Percentiles rank a stretch among this genome's conserved stretches.
phyloP scores from a whole-genome alignment of 2,113 vertebrate genomes.

The Notiomystis cincta region DNA sequence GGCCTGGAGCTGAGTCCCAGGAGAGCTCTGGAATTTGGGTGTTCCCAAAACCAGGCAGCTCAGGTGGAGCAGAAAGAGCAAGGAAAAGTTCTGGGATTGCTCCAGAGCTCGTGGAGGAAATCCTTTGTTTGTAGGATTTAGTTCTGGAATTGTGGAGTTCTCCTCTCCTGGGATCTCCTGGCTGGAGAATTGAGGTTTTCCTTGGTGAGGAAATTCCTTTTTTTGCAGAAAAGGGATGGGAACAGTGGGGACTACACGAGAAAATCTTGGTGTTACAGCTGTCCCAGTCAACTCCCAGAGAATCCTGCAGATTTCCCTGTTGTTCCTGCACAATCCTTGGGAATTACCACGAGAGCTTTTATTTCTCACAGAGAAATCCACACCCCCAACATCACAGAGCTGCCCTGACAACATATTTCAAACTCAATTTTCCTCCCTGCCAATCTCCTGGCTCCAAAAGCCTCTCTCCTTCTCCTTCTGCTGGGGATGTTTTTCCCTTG shows the following conservation, averaged over 20 bases:
- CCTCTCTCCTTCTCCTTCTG: not conserved
- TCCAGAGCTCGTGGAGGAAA: not conserved
- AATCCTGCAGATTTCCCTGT: too few relatives aligned
- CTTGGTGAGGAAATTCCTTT: too few relatives aligned
- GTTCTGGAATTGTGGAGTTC: too few relatives aligned
- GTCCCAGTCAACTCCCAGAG: not conserved
- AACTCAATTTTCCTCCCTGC: not conserved
- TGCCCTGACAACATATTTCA: not conserved
- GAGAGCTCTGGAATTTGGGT: not conserved
- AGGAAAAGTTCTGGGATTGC: not conserved
- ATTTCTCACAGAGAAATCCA: not conserved
- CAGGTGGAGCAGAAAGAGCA: not conserved
- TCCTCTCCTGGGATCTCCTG: too few relatives aligned
- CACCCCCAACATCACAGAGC: not conserved
- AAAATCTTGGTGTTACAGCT: not conserved
- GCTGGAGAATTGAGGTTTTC: too few relatives aligned
- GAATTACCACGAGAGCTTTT: not conserved
- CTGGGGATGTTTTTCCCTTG: not conserved
- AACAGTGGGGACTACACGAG: not conserved
- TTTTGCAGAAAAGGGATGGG: too few relatives aligned
- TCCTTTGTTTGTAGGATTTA: too few relatives aligned
- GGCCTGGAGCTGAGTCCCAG: not conserved
- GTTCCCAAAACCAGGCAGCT: not conserved
- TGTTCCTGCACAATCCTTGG: not conserved
- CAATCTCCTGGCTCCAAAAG: not conserved